Evolutionary conservation across 1,140 invertebrate species (phyloP).

Genomic region (Zaprionus inermis): DNA sequence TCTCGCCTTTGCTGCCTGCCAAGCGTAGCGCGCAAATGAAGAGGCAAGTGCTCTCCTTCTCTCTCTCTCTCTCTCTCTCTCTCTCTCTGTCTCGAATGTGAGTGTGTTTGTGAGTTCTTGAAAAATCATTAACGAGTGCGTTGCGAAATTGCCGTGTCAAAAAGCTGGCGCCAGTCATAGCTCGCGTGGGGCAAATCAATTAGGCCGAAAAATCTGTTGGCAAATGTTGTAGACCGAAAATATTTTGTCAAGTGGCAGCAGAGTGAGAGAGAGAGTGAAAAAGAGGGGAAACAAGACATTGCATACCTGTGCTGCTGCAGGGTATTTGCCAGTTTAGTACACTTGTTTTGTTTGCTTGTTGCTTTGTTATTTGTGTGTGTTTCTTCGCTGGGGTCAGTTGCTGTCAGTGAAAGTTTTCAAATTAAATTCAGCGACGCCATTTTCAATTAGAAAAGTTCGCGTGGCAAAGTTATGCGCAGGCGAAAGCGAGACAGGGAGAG

Average conservation of each 20-base stretch:
- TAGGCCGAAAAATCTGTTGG: constrained; percentile 51
- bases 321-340: neutral
- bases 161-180: constrained; percentile 62
- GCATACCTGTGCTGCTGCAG: neutral
- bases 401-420: constrained; percentile 80
- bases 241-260: neutral
- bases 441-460: constrained; percentile 80
- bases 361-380: neutral
- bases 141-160: constrained; percentile 9
- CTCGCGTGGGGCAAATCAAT: constrained; percentile 57
- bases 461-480: constrained; percentile 64
- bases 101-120: neutral
- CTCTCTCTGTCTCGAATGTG: neutral
- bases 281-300: too few species aligned
- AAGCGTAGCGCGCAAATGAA: constrained; percentile 9
- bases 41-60: neutral
- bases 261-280: too few species aligned
- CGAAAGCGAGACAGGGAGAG: neutral
- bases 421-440: constrained; percentile 82
- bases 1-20: neutral
- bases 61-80: neutral
- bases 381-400: constrained; percentile 52
- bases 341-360: neutral
- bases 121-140: constrained; percentile 17
- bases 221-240: neutral